Percentiles rank a stretch among this genome's conserved stretches.
phyloP scores from a whole-genome alignment of 1,140 invertebrate species.

The Ptiloglossa arizonensis region DNA sequence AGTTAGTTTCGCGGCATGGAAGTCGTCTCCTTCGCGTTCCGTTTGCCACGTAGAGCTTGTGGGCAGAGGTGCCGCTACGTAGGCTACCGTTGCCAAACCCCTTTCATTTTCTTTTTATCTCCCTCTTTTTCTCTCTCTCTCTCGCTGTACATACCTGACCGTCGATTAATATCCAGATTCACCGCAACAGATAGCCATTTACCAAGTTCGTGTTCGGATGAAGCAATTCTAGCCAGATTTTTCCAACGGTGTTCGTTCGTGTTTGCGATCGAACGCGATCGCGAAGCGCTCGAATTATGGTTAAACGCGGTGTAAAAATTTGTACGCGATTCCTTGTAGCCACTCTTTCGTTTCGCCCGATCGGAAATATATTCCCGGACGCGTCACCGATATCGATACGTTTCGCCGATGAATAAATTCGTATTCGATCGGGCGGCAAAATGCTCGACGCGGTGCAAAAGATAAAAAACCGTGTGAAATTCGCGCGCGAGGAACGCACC shows the following conservation, averaged over 20 bases:
- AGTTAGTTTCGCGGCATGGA: no score
- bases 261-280: slow-evolving; percentile 64
- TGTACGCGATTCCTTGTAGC: no score
- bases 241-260: slow-evolving; percentile 76
- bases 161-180: slow-evolving; percentile 77
- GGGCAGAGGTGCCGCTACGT: no score
- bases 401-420: neutral
- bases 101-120: slow-evolving; percentile 41
- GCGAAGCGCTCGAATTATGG: no score
- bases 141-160: slow-evolving; percentile 57
- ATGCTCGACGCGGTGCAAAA: neutral
- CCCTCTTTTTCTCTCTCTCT: slow-evolving; percentile 21
- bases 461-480: slow-evolving; percentile 5
- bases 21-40: no score
- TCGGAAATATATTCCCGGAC: neutral
- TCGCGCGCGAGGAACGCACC: neutral
- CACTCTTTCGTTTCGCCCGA: no score
- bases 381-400: neutral
- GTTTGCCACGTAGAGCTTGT: no score
- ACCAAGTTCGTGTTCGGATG: slow-evolving; percentile 78
- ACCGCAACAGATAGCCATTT: slow-evolving; percentile 69
- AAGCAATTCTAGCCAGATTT: slow-evolving; percentile 78
- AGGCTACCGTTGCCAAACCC: no score
- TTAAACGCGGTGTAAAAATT: no score
- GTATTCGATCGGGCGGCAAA: neutral